Percentiles rank a stretch among this genome's conserved stretches.
Conservation (phyloP, 2,888 invertebrate species). For the Arenicola marina region DNA sequence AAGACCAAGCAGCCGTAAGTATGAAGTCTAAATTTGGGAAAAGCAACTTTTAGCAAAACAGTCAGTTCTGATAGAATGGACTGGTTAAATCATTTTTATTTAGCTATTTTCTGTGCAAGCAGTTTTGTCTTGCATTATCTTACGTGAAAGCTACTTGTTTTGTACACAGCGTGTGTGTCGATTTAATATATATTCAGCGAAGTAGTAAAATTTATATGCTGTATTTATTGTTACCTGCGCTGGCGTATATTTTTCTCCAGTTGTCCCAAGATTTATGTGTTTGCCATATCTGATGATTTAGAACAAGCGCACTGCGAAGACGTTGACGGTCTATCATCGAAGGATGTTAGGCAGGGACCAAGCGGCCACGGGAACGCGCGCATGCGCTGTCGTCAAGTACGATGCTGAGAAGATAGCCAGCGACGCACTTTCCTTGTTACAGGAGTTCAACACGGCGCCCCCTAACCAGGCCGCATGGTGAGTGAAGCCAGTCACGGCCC, state of each 20-base stretch:
- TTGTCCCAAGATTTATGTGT: background rate
- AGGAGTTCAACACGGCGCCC: constrained; percentile 62
- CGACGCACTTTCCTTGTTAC: constrained; percentile 71
- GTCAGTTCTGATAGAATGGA: background rate
- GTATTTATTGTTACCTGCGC: background rate
- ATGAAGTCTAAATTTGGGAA: background rate
- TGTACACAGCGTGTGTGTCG: too few species aligned
- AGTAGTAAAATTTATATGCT: background rate
- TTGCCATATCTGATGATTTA: constrained; percentile 66
- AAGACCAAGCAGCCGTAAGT: constrained; percentile 28
- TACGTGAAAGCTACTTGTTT: too few species aligned
- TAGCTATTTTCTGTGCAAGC: too few species aligned
- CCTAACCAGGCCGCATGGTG: constrained; percentile 16
- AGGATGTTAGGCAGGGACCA: constrained; percentile 65
- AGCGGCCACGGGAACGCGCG: constrained; percentile 68
- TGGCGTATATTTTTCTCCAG: background rate
- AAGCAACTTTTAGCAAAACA: background rate
- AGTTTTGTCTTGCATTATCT: too few species aligned
- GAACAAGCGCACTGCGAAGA: constrained; percentile 80
- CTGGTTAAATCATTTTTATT: background rate
- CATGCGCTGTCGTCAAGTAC: constrained; percentile 68
- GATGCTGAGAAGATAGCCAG: constrained; percentile 71
- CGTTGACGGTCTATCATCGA: constrained; percentile 76
- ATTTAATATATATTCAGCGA: too few species aligned
- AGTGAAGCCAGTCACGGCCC: too few species aligned